phyloP scores from a whole-genome alignment of 2,113 vertebrate genomes.

The Nettapus auritus region DNA sequence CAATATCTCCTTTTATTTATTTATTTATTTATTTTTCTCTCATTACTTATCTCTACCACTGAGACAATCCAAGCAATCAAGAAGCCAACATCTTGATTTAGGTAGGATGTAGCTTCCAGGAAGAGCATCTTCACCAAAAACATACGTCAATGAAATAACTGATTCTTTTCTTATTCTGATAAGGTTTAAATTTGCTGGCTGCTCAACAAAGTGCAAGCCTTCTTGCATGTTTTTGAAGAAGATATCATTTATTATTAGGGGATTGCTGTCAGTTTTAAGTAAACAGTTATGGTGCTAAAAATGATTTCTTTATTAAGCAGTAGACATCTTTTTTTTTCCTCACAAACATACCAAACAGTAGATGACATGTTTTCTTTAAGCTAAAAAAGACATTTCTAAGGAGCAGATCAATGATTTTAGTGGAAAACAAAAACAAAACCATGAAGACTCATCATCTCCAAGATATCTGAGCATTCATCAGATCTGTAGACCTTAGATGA shows the following conservation, averaged over 20 bases:
- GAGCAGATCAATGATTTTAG: neutral
- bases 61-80: neutral
- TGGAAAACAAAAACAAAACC: too few species aligned
- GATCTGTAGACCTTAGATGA: neutral
- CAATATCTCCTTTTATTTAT: neutral
- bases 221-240: neutral
- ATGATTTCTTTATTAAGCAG: neutral
- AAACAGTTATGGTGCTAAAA: neutral
- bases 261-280: neutral
- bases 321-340: neutral
- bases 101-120: neutral
- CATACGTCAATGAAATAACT: neutral
- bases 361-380: neutral
- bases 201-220: neutral
- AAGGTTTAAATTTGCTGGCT: neutral
- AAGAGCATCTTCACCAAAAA: neutral
- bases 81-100: neutral
- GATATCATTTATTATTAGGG: neutral
- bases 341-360: neutral
- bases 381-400: neutral
- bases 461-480: neutral
- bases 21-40: too few species aligned
- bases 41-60: neutral
- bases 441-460: neutral
- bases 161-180: neutral